These are phyloP conservation scores for Smutsia temminckii DNA, from an alignment of 2,797 vertebrate genomes.

Conservation along the genomic window DNA sequence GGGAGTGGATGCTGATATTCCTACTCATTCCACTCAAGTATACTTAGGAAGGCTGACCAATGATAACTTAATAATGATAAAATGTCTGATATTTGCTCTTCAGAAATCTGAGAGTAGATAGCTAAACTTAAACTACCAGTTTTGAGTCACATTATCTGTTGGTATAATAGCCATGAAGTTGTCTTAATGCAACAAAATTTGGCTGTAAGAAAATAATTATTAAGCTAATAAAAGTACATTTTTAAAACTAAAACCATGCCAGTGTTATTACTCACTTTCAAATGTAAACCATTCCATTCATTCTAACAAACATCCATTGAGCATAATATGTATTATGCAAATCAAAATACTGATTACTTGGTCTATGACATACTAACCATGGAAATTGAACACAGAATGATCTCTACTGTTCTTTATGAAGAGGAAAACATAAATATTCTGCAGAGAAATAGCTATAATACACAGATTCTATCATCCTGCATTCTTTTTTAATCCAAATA, in stretches of 20 bases:
- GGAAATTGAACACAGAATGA: not conserved
- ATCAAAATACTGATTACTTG: conserved; percentile 47
- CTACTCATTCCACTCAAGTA: not conserved
- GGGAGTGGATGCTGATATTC: not conserved
- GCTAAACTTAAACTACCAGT: not conserved
- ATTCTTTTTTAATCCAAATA: conserved; percentile 23
- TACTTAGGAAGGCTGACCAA: not conserved
- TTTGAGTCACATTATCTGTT: conserved; percentile 18
- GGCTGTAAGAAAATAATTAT: not conserved
- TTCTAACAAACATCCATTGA: not conserved
- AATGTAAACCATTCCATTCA: conserved; percentile 36
- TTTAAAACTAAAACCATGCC: conserved; percentile 39
- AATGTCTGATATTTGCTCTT: not conserved
- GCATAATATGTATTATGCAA: not conserved
- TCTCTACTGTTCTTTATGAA: not conserved
- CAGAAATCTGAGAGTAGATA: not conserved
- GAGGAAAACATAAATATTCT: conserved; percentile 3
- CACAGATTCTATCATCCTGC: not conserved
- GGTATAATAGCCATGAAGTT: not conserved
- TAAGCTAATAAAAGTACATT: conserved; percentile 48
- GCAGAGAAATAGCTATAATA: not conserved
- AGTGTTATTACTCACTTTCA: conserved; percentile 12
- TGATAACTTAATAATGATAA: not conserved
- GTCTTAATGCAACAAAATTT: conserved; percentile 19
- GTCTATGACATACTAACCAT: not conserved